Percentiles rank a stretch among this genome's conserved stretches.
Conservation (phyloP, 2,113 vertebrate genomes). For the Edolisoma coerulescens region DNA sequence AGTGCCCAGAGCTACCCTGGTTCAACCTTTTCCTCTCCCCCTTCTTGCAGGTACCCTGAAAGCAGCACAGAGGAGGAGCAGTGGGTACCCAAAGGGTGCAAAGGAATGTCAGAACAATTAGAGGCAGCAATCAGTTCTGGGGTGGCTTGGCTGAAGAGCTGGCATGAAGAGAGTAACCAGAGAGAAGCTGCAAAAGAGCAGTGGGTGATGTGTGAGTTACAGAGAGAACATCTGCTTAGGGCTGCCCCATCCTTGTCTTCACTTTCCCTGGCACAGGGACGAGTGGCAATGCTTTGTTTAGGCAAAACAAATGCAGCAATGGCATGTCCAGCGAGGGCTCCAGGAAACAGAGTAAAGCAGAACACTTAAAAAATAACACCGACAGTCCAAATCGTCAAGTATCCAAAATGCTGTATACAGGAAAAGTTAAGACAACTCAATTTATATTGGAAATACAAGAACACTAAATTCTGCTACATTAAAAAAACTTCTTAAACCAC, state of each 20-base stretch:
- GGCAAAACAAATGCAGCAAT: conserved; percentile 41
- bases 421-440: conserved; percentile 66
- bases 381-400: conserved; percentile 39
- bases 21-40: not conserved
- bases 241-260: not conserved
- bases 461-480: conserved; percentile 39
- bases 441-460: conserved; percentile 33
- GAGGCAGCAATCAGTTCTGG: not conserved
- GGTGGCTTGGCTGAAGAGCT: not conserved
- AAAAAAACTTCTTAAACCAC: conserved; percentile 39
- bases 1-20: not conserved
- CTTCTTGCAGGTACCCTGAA: not conserved
- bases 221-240: not conserved
- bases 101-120: not conserved
- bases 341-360: not conserved
- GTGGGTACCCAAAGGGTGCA: not conserved
- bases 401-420: conserved; percentile 53
- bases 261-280: not conserved
- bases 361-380: conserved; percentile 22
- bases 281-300: not conserved
- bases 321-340: conserved; percentile 46
- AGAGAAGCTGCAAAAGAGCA: not conserved
- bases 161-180: not conserved
- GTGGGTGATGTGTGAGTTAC: not conserved
- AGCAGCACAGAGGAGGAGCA: conserved; percentile 20